Evolutionary conservation across 2,113 vertebrate genomes (phyloP), one percentile per base, ranked within the genome.

Genomic region (Chaetorhynchus papuensis): DNA sequence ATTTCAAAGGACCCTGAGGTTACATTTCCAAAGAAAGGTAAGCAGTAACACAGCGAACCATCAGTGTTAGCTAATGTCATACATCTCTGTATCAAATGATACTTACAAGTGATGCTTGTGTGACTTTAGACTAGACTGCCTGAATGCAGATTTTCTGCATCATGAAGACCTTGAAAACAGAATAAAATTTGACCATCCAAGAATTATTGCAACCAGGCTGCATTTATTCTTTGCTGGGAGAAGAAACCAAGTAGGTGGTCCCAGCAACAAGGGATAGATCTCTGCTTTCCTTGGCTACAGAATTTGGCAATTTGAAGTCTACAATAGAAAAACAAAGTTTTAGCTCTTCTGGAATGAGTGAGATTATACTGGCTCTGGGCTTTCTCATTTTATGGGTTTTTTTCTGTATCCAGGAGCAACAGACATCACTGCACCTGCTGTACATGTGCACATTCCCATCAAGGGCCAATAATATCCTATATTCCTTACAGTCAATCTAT

Each of bases 221-320:
- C 13, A n/a, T 52, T 44, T 68, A 28, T 33, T 71, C 72, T 53
- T 92, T 68, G 4, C 5, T 66, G 20, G 21, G 16, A 85, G 30
- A 13, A 91, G 15, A 27, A 95, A 89, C 49, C 21, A 86, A 83
- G 85, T 93, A 90, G 90, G 94, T 86, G 92, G 92, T 47, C 83
- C 42, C 28, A 83, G 47, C 9, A 86, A 60, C 16, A 78, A 52
- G 8, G 28, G 23, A 8, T 30, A 75, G 49, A 63, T 83, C 33
- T 77, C 64, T 90, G 94, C 68, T 96, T 95, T 92, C 41, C 31
- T 96, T 97, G 95, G 92, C 87, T 70, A 56, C 7, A 74, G 42
- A 60, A 70, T 63, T 19, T 93, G 88, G 76, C 87, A 90, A 65
- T 77, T 90, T 83, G 27, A 81, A 83, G 20, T 49, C 60, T 75